phyloP scores from a whole-genome alignment of 2,113 vertebrate genomes.

The Origma solitaria region DNA sequence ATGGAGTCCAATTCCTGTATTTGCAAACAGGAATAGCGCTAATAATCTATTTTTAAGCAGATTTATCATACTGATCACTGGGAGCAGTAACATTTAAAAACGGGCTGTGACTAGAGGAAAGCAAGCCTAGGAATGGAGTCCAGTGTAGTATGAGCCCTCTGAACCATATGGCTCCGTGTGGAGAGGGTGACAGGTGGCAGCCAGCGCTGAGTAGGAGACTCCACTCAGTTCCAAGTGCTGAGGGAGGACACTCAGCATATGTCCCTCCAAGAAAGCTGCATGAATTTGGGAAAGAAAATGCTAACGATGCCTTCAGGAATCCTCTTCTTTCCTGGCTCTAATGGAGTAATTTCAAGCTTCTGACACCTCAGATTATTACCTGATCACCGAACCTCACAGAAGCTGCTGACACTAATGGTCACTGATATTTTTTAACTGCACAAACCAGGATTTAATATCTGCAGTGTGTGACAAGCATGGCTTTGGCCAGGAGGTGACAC shows the following conservation, averaged over 20 bases:
- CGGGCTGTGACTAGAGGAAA: neutral
- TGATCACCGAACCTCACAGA: neutral
- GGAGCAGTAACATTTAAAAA: neutral
- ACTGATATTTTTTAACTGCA: neutral
- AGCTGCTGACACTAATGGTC: neutral
- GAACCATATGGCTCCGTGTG: slow-evolving; percentile 7
- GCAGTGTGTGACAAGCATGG: neutral
- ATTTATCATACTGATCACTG: neutral
- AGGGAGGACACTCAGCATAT: neutral
- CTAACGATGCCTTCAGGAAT: neutral
- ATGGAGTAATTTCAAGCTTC: neutral
- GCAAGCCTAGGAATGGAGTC: neutral
- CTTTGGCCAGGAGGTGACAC: neutral
- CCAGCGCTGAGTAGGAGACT: neutral
- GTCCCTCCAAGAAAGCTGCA: neutral
- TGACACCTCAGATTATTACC: neutral
- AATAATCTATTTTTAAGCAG: neutral
- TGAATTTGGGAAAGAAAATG: neutral
- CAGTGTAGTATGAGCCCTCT: neutral
- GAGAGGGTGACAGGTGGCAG: neutral
- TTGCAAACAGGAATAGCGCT: neutral
- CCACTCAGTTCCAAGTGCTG: neutral
- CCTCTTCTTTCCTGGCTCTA: neutral
- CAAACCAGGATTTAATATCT: neutral
- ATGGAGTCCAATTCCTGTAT: too few species aligned